Conservation (phyloP, 2,113 vertebrate genomes). For the Sinocyclocheilus rhinocerous region DNA sequence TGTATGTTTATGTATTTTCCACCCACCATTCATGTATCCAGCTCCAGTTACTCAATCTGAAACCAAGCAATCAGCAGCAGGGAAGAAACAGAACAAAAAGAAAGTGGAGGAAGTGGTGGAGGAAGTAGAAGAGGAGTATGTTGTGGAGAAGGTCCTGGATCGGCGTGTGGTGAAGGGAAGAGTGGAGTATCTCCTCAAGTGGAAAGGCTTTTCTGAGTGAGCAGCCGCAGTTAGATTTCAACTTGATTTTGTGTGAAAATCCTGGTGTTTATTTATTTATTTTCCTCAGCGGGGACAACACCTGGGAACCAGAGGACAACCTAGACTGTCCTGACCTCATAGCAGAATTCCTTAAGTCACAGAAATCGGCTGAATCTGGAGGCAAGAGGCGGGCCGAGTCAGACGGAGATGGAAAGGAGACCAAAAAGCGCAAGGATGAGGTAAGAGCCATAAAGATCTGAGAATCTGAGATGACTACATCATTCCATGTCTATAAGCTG, state of each 20-base stretch:
- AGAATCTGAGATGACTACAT: conserved; percentile 23
- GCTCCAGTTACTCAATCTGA: conserved; percentile 62
- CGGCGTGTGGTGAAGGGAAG: conserved; percentile 93
- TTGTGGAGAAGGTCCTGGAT: conserved; percentile 96
- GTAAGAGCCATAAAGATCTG: conserved; percentile 65
- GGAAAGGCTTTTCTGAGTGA: conserved; percentile 98
- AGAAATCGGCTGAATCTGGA: conserved; percentile 85
- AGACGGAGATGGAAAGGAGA: conserved; percentile 88
- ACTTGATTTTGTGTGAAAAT: background rate
- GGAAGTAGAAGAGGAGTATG: conserved; percentile 96
- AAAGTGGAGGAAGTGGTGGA: conserved; percentile 93
- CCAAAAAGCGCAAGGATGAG: conserved; percentile 97
- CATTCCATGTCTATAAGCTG: conserved; percentile 41
- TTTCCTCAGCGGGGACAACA: conserved; percentile 91
- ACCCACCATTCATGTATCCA: conserved; percentile 2
- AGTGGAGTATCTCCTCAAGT: conserved; percentile 96
- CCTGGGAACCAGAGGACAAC: conserved; percentile 98
- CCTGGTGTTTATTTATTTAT: background rate
- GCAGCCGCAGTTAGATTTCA: conserved; percentile 53
- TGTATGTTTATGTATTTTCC: conserved; percentile 39
- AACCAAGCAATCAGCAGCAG: conserved; percentile 80
- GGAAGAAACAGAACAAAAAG: conserved; percentile 94
- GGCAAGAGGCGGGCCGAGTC: conserved; percentile 88
- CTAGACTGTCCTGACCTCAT: conserved; percentile 96
- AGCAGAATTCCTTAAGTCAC: conserved; percentile 92